phyloP scores from a whole-genome alignment of 2,113 vertebrate genomes.

The Murina feae region DNA sequence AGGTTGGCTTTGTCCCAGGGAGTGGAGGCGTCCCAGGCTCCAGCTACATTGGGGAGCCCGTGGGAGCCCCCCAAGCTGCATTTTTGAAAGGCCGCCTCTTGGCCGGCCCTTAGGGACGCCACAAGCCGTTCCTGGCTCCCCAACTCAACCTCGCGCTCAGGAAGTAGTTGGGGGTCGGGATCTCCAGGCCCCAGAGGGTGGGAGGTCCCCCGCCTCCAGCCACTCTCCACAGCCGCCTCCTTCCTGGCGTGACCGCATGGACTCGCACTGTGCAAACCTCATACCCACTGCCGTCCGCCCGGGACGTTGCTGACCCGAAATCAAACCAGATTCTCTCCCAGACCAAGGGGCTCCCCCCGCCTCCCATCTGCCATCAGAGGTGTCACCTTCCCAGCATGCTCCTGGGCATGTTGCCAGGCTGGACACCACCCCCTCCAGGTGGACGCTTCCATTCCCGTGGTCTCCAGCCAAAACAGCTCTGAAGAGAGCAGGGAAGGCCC shows the following conservation, averaged over 20 bases:
- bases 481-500: background rate
- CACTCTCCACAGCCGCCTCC: background rate
- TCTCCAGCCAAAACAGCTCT: background rate
- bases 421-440: rapidly evolving
- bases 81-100: background rate
- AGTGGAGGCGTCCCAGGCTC: background rate
- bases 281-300: rapidly evolving
- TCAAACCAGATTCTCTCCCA: background rate
- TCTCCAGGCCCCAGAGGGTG: background rate
- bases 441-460: rapidly evolving
- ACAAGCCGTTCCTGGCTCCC: background rate
- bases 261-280: background rate
- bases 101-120: background rate
- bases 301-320: rapidly evolving
- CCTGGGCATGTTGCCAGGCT: rapidly evolving
- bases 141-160: rapidly evolving
- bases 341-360: too few relatives aligned
- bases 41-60: background rate
- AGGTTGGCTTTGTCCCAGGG: background rate
- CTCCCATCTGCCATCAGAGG: rapidly evolving
- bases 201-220: rapidly evolving
- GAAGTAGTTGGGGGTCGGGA: rapidly evolving
- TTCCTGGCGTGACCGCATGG: background rate
- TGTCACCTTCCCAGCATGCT: background rate
- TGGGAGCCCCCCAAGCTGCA: rapidly evolving